Conservation (phyloP, 92 coral and sea anemone species). For the Virgularia gustaviana region DNA sequence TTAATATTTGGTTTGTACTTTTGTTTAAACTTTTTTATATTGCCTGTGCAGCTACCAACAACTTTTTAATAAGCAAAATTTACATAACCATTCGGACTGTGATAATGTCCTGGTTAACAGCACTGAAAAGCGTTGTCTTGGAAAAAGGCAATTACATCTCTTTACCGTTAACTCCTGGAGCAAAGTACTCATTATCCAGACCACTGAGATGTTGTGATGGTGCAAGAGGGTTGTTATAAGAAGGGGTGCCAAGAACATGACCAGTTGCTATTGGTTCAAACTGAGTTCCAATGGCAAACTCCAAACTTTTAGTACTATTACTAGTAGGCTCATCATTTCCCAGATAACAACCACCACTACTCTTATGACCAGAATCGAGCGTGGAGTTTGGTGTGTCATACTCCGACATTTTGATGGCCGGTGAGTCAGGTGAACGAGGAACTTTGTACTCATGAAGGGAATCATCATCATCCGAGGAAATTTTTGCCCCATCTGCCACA, state of each 20-base stretch:
- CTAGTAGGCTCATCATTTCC: not conserved
- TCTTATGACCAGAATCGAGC: not conserved
- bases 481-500: not conserved
- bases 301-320: constrained; percentile 50
- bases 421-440: constrained; percentile 15
- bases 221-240: constrained; percentile 78
- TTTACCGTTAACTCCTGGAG: constrained; percentile 3
- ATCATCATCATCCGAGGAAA: not conserved
- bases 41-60: too few relatives aligned
- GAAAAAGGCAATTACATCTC: not conserved
- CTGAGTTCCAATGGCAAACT: constrained; percentile 76
- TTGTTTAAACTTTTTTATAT: too few relatives aligned
- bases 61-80: too few relatives aligned
- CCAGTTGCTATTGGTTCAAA: constrained; percentile 56
- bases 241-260: constrained; percentile 32
- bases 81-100: too few relatives aligned
- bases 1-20: too few relatives aligned
- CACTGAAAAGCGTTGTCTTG: not conserved
- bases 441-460: not conserved
- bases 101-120: not conserved
- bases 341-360: not conserved
- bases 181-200: constrained; percentile 12
- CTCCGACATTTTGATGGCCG: constrained; percentile 18
- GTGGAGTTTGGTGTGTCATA: constrained; percentile 27
- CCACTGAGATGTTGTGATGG: constrained; percentile 25